Conservation (phyloP, 92 coral and sea anemone genomes). For the Blastomussa wellsi region DNA sequence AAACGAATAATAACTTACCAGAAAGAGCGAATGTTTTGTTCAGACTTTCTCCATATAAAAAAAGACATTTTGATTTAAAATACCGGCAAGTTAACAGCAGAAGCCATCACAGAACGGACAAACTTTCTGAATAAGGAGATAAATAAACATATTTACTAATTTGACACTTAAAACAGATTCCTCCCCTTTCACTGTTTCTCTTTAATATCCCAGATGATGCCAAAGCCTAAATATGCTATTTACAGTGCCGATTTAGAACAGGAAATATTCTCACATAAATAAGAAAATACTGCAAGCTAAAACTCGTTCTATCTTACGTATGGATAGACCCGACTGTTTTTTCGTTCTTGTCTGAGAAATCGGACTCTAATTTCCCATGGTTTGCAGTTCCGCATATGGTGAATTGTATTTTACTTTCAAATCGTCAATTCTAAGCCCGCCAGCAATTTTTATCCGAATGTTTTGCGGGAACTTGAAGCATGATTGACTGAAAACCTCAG, state of each 20-base stretch:
- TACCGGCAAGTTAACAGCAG: not conserved
- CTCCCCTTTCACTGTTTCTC: not conserved
- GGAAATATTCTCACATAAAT: constrained; percentile 45
- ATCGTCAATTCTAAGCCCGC: not conserved
- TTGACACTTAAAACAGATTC: constrained; percentile 24
- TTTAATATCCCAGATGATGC: constrained; percentile 32
- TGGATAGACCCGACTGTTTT: not conserved
- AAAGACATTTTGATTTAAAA: constrained; percentile 6
- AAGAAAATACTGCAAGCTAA: constrained; percentile 37
- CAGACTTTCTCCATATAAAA: not conserved
- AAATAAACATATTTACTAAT: not conserved
- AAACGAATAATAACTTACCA: not conserved
- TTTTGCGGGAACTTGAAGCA: constrained; percentile 3
- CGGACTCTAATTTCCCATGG: not conserved
- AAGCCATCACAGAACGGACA: not conserved
- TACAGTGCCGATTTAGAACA: constrained; percentile 33
- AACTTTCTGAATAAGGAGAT: constrained; percentile 4
- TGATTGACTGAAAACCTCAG: not conserved
- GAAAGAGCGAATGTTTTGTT: constrained; percentile 1
- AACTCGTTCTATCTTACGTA: constrained; percentile 1
- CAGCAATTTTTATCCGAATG: not conserved
- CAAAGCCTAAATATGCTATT: constrained; percentile 40
- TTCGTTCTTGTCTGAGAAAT: not conserved
- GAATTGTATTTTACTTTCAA: constrained; percentile 8
- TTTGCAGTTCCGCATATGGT: not conserved